Conservation (phyloP, 2,888 invertebrate species). For the Ochropacha duplaris region DNA sequence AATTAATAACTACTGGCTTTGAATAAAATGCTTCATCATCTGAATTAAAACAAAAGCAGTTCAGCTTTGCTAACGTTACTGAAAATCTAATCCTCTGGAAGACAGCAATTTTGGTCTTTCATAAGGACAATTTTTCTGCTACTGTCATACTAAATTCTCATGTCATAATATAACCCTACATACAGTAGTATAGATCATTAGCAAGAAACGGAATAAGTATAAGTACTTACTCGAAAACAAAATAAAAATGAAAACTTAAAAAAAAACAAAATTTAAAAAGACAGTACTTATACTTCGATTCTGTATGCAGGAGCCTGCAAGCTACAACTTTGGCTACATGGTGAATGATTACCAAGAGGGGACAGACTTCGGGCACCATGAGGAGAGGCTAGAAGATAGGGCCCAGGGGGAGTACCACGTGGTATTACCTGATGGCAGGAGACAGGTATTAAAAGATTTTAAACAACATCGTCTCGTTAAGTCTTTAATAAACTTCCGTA, state of each 20-base stretch:
- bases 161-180: no score
- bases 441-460: conserved; percentile 62
- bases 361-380: conserved; percentile 85
- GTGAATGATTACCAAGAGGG: conserved; percentile 85
- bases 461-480: no score
- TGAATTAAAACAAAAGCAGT: no score
- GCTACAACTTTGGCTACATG: conserved; percentile 86
- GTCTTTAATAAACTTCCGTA: no score
- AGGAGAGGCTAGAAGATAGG: conserved; percentile 83
- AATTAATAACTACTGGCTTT: no score
- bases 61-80: no score
- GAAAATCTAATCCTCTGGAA: no score
- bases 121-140: no score
- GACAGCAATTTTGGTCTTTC: no score
- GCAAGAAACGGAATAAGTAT: conserved; percentile 36
- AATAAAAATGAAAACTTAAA: conserved; percentile 6
- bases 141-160: no score
- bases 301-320: conserved; percentile 82
- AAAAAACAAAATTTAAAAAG: conserved; percentile 2
- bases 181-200: neutral
- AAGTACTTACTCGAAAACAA: no score
- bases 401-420: conserved; percentile 86
- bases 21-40: no score
- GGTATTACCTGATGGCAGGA: conserved; percentile 85
- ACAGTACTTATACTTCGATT: conserved; percentile 46